Evolutionary conservation across 2,113 vertebrate species (phyloP).

Genomic region (Syngnathus typhle): DNA sequence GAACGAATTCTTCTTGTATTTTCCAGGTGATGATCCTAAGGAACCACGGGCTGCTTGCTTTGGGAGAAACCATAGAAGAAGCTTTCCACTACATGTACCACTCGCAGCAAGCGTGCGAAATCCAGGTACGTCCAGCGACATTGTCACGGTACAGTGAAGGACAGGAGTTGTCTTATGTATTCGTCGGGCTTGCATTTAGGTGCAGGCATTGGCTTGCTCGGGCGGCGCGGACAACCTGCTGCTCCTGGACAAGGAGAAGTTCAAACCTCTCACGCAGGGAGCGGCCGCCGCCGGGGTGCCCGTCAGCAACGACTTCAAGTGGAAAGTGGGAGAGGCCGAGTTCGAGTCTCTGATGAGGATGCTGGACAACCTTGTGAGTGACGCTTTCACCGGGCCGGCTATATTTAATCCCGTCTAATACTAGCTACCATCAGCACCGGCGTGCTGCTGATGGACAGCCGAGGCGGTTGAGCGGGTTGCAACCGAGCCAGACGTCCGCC

Average conservation of each 20-base stretch:
- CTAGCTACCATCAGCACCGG: slow-evolving; percentile 36
- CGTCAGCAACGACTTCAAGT: slow-evolving; percentile 80
- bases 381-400: slow-evolving; percentile 26
- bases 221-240: slow-evolving; percentile 81
- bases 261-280: slow-evolving; percentile 74
- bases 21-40: slow-evolving; percentile 86
- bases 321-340: slow-evolving; percentile 90
- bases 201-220: slow-evolving; percentile 79
- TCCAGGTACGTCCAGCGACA: slow-evolving; percentile 73
- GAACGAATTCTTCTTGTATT: slow-evolving; percentile 14
- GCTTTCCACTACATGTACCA: slow-evolving; percentile 91
- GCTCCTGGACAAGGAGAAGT: slow-evolving; percentile 82
- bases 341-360: slow-evolving; percentile 96
- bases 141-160: slow-evolving; percentile 1
- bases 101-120: slow-evolving; percentile 88
- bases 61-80: slow-evolving; percentile 90
- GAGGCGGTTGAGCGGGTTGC: slow-evolving; percentile 42
- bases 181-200: slow-evolving; percentile 64
- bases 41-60: slow-evolving; percentile 88
- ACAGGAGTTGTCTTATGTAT: slow-evolving; percentile 13
- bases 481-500: slow-evolving; percentile 53
- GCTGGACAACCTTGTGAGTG: slow-evolving; percentile 93
- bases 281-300: slow-evolving; percentile 73
- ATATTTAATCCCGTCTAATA: slow-evolving; percentile 8
- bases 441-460: slow-evolving; percentile 37